Evolutionary conservation across 2,888 invertebrate species (phyloP), one percentile per base, ranked within the genome.

Genomic region (Papilio gigon): DNA sequence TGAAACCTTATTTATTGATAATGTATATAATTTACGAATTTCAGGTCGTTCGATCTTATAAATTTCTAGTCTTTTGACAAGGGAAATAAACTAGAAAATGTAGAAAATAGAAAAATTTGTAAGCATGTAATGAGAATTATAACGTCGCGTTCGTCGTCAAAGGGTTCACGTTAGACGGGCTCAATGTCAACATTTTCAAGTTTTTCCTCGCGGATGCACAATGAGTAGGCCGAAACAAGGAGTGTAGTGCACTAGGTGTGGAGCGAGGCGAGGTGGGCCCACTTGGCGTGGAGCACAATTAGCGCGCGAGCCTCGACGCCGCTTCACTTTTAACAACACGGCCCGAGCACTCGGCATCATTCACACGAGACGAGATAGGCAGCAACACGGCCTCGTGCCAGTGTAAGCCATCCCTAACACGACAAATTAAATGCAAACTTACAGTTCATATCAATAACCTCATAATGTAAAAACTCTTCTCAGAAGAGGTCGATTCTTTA

Each of bases 261-360:
- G 47, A 47, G 47, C 47, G 77, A 73, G 74, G 67, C 72, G 75
- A 71, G 74, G 72, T 70, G 70, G 70, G 71, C 73, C 74, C 73
- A 73, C 75, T 80, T 83, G 80, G 83, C 81, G 81, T 83, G 81
- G 87, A 84, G 89, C 85, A 90, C 91, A 92, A 92, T 92, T 92
- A 92, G 90, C 89, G 89, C 83, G 88, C 86, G 88, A 82, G 86
- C 81, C 90, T 90, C 89, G 82, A 90, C 90, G 84, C 89, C 86
- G 82, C 90, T 92, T 88, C 85, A 91, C 89, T 88, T 90, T 89
- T 90, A 91, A 91, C 90, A 92, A 92, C 90, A 86, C 85, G 79
- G 79, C 81, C 77, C 78, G 77, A 84, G 83, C 86, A 85, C 89
- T 89, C 86, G 82, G 86, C 87, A 82, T 87, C 90, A 85, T 89